Evolutionary conservation across 2,888 invertebrate species (phyloP).

Genomic region (Lasioglossum leucozonium): DNA sequence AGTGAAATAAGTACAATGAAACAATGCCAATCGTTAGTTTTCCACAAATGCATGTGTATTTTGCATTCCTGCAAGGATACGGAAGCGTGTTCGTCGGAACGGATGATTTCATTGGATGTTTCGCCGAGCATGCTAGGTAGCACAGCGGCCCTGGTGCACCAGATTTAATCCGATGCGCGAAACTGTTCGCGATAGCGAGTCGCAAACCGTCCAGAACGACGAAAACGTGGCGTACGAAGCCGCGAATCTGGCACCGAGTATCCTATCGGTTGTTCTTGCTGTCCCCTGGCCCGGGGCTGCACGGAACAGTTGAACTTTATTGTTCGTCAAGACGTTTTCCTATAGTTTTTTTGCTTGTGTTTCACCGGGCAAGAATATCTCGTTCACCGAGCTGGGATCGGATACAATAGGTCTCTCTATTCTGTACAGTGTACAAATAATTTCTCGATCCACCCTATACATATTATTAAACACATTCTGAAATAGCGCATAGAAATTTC

Average conservation of each 20-base stretch:
- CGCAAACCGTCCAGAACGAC: not conserved
- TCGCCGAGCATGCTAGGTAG: not conserved
- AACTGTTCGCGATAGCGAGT: not conserved
- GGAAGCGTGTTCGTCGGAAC: not conserved
- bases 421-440: no score
- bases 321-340: not conserved
- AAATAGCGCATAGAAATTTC: no score
- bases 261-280: not conserved
- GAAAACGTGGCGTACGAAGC: not conserved
- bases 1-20: not conserved
- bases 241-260: not conserved
- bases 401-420: not conserved
- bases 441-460: no score
- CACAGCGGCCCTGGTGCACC: not conserved
- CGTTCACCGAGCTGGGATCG: not conserved
- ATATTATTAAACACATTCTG: no score
- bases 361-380: not conserved
- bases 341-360: not conserved
- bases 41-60: no score
- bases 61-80: not conserved
- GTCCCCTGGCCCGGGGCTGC: not conserved
- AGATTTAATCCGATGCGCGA: not conserved
- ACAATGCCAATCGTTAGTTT: not conserved
- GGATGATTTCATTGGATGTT: not conserved
- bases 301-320: slow-evolving; percentile 6